These are phyloP conservation scores for Vidua chalybeata DNA, from an alignment of 2,113 vertebrate genomes.

Conservation along the genomic window DNA sequence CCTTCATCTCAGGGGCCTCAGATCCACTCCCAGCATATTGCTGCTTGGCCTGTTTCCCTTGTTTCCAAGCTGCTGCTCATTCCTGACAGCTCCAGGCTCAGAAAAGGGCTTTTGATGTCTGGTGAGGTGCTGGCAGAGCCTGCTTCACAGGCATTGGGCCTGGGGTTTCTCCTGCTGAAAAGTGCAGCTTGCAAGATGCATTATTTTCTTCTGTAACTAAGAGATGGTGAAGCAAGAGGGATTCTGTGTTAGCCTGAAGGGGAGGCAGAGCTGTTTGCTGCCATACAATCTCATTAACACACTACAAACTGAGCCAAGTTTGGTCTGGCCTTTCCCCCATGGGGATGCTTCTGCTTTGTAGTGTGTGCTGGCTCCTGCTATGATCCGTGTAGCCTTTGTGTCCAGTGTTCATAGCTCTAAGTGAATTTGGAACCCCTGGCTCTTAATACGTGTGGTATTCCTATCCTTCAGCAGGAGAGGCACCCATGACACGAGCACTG, in stretches of 20 bases:
- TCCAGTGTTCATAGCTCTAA: not conserved
- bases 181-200: not conserved
- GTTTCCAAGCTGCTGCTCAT: not conserved
- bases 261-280: not conserved
- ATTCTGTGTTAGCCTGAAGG: constrained; percentile 31
- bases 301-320: not conserved
- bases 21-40: not conserved
- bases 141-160: not conserved
- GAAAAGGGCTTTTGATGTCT: constrained; percentile 30
- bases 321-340: not conserved
- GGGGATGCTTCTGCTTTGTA: not conserved
- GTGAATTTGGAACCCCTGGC: not conserved
- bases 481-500: rapidly evolving
- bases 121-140: constrained; percentile 15
- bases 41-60: not conserved
- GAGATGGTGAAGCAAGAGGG: not conserved
- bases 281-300: not conserved
- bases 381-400: not conserved
- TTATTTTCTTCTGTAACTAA: not conserved
- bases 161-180: constrained; percentile 4
- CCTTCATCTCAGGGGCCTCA: not conserved
- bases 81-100: constrained; percentile 9
- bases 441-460: not conserved
- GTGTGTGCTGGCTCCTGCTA: not conserved
- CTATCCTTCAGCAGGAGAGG: not conserved